Base-by-base conservation (phyloP, 2,888 invertebrate genomes). In the Notodonta ziczac region DNA sequence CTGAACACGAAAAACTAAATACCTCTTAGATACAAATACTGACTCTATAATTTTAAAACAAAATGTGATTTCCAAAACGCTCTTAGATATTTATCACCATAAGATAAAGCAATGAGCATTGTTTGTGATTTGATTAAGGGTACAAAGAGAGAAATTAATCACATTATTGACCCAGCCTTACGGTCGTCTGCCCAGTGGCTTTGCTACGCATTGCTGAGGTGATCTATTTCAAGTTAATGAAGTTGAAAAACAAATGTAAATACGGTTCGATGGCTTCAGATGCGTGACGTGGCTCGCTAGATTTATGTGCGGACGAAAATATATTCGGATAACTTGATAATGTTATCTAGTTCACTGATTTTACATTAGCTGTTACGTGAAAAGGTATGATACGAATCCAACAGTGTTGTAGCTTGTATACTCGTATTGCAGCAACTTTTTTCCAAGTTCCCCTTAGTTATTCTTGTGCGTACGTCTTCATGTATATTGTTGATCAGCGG, bases 221-320 rank as follows among this genome's bases (percentile, higher is more conserved):
- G 50, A 50, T 50, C 50, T 16, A 8, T 50, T 50, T 50, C 50
- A 16, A 50, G 50, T 50, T 50, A 50, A 50, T 50, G 16, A 50
- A 50, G 50, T 50, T 16, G 50, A 50, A 50, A 50, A 50, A 50
- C 50, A 50, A 50, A 50, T 50, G 50, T 16, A 16, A 50, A 50
- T 50, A 50, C 50, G 50, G 16, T 16, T 50, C 50, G 50, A 16
- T 16, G 50, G 50, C 16, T 50, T 16, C 7, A 16, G 14, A 16
- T 50, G 50, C 50, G 50, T 50, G 50, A 50, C 50, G 50, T 16
- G 50, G 8, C 16, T 16, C 7, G 16, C 50, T 3, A 50, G 50
- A 50, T 50, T 16, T 50, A 50, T 50, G 50, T 16, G 14, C 16
- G 50, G 9, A 16, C 16, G 16, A 16, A 16, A 50, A 50, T 16